phyloP scores from a whole-genome alignment of 2,888 invertebrate genomes.

The Lathronympha strigana region DNA sequence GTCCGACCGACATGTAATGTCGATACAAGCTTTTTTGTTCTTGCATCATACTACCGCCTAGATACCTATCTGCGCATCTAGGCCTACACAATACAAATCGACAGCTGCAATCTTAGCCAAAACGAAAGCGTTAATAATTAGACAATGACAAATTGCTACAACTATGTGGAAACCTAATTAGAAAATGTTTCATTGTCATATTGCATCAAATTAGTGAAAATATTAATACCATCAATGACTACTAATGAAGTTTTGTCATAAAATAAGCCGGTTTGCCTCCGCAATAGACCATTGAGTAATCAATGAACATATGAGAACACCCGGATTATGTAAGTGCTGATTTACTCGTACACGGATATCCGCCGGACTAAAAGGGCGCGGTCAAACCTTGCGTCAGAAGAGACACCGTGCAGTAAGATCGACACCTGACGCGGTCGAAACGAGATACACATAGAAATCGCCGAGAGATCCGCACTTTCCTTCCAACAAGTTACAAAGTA shows the following conservation, averaged over 20 bases:
- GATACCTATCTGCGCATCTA: constrained; percentile 1
- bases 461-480: constrained; percentile 38
- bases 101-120: constrained; percentile 5
- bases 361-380: constrained; percentile 52
- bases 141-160: constrained; percentile 34
- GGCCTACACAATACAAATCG: constrained; percentile 13
- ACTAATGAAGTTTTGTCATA: constrained; percentile 24
- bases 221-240: constrained; percentile 22
- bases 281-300: constrained; percentile 41
- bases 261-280: constrained; percentile 36
- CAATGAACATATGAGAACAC: constrained; percentile 38
- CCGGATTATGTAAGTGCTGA: constrained; percentile 50
- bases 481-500: constrained; percentile 30
- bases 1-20: constrained; percentile 32
- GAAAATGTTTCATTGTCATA: constrained; percentile 33
- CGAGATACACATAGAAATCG: constrained; percentile 42
- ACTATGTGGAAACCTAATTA: constrained; percentile 38
- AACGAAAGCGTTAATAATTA: constrained; percentile 35
- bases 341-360: constrained; percentile 51
- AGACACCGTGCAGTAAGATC: constrained; percentile 22
- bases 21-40: constrained; percentile 7
- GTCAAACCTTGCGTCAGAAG: constrained; percentile 43
- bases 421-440: constrained; percentile 36
- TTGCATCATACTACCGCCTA: constrained; percentile 18
- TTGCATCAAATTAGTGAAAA: constrained; percentile 34